Percentiles rank a stretch among this genome's conserved stretches.
These are phyloP conservation scores for Hypomesus transpacificus DNA, from an alignment of 2,113 vertebrate genomes.

Conservation along the genomic window DNA sequence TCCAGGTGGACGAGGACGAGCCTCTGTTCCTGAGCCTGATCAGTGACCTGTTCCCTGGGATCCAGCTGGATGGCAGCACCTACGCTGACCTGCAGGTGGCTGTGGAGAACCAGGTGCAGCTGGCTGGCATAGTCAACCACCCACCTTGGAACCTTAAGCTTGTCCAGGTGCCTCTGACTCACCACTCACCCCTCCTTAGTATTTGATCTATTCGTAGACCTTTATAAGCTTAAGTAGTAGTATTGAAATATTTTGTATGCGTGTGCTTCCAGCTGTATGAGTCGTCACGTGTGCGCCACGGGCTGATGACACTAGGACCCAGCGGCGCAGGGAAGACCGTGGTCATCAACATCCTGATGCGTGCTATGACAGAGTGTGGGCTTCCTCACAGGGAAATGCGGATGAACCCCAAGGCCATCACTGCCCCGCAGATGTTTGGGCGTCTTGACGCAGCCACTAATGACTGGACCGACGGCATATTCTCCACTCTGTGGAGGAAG, in stretches of 20 bases:
- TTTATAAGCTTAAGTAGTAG: no score
- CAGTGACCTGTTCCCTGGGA: slow-evolving; percentile 85
- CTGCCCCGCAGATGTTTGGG: slow-evolving; percentile 88
- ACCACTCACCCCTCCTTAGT: not conserved
- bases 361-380: slow-evolving; percentile 82
- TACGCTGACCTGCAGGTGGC: slow-evolving; percentile 81
- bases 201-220: no score
- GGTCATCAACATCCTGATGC: slow-evolving; percentile 83
- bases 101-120: slow-evolving; percentile 75
- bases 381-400: slow-evolving; percentile 85
- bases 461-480: slow-evolving; percentile 91
- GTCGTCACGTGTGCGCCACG: slow-evolving; percentile 79
- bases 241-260: not conserved
- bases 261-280: slow-evolving; percentile 71
- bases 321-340: slow-evolving; percentile 85
- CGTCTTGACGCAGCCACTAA: slow-evolving; percentile 84
- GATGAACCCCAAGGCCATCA: slow-evolving; percentile 92
- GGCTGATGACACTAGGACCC: slow-evolving; percentile 85
- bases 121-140: slow-evolving; percentile 80
- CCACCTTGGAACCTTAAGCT: slow-evolving; percentile 87
- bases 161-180: slow-evolving; percentile 62
- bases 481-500: slow-evolving; percentile 88
- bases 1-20: slow-evolving; percentile 88
- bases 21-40: slow-evolving; percentile 87
- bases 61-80: slow-evolving; percentile 78